Percentiles rank a stretch among this genome's conserved stretches.
Evolutionary conservation across 1,140 invertebrate genomes (phyloP).

Genomic region (Cotesia glomerata): DNA sequence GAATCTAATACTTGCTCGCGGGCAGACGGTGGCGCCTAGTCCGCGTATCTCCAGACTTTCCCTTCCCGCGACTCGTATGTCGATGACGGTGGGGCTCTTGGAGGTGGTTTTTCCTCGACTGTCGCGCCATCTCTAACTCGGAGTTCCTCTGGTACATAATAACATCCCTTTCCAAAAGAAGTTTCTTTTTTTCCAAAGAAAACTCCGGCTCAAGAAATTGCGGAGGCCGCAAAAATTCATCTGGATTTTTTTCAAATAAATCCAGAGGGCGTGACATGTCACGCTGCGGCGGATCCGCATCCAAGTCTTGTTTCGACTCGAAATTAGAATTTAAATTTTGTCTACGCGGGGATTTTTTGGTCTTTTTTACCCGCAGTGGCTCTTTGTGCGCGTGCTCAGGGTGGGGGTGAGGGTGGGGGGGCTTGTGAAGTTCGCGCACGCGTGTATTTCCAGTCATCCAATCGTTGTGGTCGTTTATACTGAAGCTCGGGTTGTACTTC

Average conservation of each 20-base stretch:
- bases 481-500: constrained; percentile 62
- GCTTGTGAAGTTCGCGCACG: background rate
- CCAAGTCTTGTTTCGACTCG: background rate
- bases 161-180: too few species aligned
- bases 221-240: constrained; percentile 16
- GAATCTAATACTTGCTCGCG: constrained; percentile 56
- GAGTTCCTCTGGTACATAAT: background rate
- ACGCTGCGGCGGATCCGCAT: background rate
- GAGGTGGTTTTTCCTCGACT: constrained; percentile 22
- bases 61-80: constrained; percentile 56
- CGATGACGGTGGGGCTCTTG: constrained; percentile 51
- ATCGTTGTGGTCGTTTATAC: constrained; percentile 63
- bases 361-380: too few species aligned
- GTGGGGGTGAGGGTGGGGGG: background rate
- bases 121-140: background rate
- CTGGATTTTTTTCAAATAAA: too few species aligned
- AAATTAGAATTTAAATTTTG: background rate
- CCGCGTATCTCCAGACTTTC: constrained; percentile 32
- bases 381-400: background rate
- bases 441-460: constrained; percentile 51
- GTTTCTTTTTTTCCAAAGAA: background rate
- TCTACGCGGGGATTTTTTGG: too few species aligned
- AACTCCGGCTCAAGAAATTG: constrained; percentile 15
- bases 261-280: background rate
- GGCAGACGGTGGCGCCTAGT: constrained; percentile 48